Evolutionary conservation across 2,113 vertebrate genomes (phyloP).

Genomic region (Leptosomus discolor): DNA sequence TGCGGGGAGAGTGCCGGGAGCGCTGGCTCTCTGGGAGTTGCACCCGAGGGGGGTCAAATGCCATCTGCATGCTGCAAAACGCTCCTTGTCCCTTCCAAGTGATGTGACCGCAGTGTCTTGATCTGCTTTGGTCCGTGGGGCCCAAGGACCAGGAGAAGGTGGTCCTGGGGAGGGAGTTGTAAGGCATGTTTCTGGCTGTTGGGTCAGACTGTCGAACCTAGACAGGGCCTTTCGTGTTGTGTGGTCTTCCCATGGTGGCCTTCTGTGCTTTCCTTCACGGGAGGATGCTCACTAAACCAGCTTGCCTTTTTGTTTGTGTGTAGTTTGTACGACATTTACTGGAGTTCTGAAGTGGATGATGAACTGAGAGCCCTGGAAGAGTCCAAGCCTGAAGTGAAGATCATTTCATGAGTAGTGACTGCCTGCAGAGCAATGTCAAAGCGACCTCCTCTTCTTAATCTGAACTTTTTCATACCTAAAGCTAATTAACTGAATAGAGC

Average conservation of each 20-base stretch:
- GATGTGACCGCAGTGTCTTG: background rate
- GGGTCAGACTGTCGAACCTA: background rate
- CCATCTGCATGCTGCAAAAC: background rate
- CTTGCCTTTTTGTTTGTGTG: background rate
- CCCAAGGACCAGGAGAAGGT: background rate
- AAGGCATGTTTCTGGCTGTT: background rate
- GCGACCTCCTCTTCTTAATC: background rate
- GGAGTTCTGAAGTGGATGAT: slow-evolving; percentile 42
- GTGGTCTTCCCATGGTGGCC: background rate
- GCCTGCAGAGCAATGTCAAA: background rate
- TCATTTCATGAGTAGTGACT: slow-evolving; percentile 62
- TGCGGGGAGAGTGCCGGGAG: accelerated
- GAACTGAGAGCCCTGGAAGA: slow-evolving; percentile 59
- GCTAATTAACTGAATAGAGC: slow-evolving; percentile 43
- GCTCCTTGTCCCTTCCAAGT: background rate
- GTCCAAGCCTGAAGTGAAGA: slow-evolving; percentile 55
- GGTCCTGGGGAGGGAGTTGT: background rate
- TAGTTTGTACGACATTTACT: slow-evolving; percentile 73
- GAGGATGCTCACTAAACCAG: background rate
- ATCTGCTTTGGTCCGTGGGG: background rate
- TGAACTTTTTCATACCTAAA: background rate
- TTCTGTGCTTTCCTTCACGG: background rate
- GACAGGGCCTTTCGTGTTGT: background rate
- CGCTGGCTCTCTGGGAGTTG: background rate
- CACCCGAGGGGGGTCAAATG: background rate